Evolutionary conservation across 2,888 invertebrate species (phyloP).

Genomic region (Epinotia demarniana): DNA sequence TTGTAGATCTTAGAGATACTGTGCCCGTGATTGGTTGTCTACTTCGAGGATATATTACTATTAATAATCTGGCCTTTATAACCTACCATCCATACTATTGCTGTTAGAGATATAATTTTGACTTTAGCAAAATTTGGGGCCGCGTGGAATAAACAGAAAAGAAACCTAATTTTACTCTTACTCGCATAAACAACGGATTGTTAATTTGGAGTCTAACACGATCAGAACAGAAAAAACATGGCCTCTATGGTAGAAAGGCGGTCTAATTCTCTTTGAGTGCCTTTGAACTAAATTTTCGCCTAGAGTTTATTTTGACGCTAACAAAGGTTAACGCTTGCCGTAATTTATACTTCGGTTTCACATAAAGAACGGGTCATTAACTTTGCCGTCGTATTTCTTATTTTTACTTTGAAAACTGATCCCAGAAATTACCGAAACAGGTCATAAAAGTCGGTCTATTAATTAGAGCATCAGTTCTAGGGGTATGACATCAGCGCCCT

Average conservation of each 20-base stretch:
- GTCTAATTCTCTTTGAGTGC: conserved; percentile 41
- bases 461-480: conserved; percentile 66
- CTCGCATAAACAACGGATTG: conserved; percentile 15
- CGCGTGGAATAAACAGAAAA: conserved; percentile 9
- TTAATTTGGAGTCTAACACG: conserved; percentile 34
- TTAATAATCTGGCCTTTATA: conserved; percentile 19
- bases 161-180: conserved; percentile 8
- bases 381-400: conserved; percentile 69
- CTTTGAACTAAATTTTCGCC: conserved; percentile 43
- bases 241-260: conserved; percentile 24
- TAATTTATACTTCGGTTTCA: conserved; percentile 59
- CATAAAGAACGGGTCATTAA: conserved; percentile 73
- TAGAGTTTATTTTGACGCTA: conserved; percentile 54
- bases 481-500: conserved; percentile 76
- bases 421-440: conserved; percentile 61
- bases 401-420: conserved; percentile 74
- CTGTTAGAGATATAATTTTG: neutral
- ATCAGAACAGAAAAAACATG: conserved; percentile 35
- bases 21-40: conserved; percentile 36
- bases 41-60: conserved; percentile 30
- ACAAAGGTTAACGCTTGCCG: conserved; percentile 69
- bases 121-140: neutral
- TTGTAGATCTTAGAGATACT: conserved; percentile 64
- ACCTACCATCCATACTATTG: neutral
- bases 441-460: conserved; percentile 74